A percentile compares a stretch with the other conserved stretches of the same genome.
Evolutionary conservation across 2,113 vertebrate genomes (phyloP).

Genomic region (Melanerpes aurifrons): DNA sequence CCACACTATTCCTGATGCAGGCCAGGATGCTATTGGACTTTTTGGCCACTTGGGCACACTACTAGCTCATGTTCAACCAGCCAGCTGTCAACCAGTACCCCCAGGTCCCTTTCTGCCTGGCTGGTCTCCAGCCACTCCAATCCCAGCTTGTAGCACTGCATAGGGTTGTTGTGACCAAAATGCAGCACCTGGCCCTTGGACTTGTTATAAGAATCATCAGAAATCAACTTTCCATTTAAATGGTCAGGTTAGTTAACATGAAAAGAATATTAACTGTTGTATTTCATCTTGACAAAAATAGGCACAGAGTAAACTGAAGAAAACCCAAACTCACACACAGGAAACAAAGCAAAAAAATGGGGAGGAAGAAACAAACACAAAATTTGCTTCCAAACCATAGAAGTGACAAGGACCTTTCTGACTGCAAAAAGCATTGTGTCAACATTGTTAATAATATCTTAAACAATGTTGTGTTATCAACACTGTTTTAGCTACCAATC

Average conservation of each 20-base stretch:
- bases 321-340: not conserved
- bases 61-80: too few species aligned
- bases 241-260: not conserved
- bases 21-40: too few species aligned
- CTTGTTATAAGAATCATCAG: too few species aligned
- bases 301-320: not conserved
- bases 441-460: fast-evolving
- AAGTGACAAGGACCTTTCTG: not conserved
- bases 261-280: not conserved
- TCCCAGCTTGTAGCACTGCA: too few species aligned
- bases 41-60: too few species aligned
- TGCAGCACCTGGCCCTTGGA: too few species aligned
- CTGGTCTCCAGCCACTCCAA: too few species aligned
- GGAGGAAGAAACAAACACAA: not conserved
- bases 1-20: too few species aligned
- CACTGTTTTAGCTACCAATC: not conserved
- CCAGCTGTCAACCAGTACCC: too few species aligned
- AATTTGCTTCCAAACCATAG: not conserved
- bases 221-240: not conserved
- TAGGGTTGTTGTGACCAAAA: too few species aligned
- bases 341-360: not conserved
- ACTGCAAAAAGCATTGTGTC: not conserved
- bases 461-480: not conserved
- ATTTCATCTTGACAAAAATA: not conserved
- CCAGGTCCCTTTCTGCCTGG: too few species aligned